These are phyloP conservation scores for Albula glossodonta DNA, from an alignment of 2,113 vertebrate species.

Conservation along the genomic window DNA sequence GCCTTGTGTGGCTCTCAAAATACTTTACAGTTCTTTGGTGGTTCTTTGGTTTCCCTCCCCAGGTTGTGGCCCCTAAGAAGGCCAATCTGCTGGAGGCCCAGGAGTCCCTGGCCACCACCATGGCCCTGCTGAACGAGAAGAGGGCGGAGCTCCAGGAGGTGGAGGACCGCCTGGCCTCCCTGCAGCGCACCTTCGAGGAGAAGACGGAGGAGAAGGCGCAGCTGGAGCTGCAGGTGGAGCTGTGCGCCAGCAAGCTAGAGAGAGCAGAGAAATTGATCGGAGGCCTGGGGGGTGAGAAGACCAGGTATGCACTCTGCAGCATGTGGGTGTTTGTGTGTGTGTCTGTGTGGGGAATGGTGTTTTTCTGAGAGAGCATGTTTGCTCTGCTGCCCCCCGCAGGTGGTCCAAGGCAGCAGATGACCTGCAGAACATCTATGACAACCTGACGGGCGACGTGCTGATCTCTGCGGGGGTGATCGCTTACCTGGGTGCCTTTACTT, in stretches of 20 bases:
- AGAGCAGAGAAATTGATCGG: slow-evolving; percentile 91
- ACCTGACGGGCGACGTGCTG: slow-evolving; percentile 90
- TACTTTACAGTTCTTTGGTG: background rate
- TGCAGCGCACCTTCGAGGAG: slow-evolving; percentile 81
- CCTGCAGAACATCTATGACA: slow-evolving; percentile 87
- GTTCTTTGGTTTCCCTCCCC: background rate
- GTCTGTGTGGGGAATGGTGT: background rate
- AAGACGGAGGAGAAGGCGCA: slow-evolving; percentile 88
- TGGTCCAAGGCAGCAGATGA: slow-evolving; percentile 90
- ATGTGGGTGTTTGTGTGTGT: background rate
- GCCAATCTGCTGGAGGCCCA: slow-evolving; percentile 83
- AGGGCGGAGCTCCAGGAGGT: slow-evolving; percentile 83
- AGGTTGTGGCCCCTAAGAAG: slow-evolving; percentile 95
- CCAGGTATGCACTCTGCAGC: slow-evolving; percentile 71
- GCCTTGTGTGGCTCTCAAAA: too few species aligned
- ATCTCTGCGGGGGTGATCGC: slow-evolving; percentile 95
- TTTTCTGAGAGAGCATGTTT: background rate
- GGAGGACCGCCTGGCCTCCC: slow-evolving; percentile 78
- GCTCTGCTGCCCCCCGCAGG: slow-evolving; percentile 54
- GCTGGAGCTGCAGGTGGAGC: slow-evolving; percentile 88
- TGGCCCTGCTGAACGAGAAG: slow-evolving; percentile 83
- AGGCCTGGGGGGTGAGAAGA: slow-evolving; percentile 93
- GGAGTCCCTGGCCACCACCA: slow-evolving; percentile 78
- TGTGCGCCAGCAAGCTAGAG: slow-evolving; percentile 90
- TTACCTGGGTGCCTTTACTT: slow-evolving; percentile 92